These are phyloP conservation scores for Chionis minor DNA, from an alignment of 2,113 vertebrate genomes.

Conservation along the genomic window DNA sequence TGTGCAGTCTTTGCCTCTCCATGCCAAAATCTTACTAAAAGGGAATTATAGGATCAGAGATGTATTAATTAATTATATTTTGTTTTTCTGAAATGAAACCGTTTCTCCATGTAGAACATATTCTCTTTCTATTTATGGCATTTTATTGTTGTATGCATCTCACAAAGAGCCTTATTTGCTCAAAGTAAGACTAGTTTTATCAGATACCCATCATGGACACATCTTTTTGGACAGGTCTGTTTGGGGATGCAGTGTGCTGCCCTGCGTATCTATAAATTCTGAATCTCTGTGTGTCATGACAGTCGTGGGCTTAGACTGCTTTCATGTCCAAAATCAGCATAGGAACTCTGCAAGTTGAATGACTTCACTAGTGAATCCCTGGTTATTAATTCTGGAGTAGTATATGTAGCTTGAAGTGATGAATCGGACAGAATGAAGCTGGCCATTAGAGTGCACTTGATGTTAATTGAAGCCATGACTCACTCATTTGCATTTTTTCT, in stretches of 20 bases:
- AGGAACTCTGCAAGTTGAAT: neutral
- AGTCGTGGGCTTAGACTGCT: neutral
- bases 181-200: neutral
- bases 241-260: neutral
- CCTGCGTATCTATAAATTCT: neutral
- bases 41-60: neutral
- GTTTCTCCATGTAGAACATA: neutral
- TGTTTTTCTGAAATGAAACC: neutral
- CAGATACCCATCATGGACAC: neutral
- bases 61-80: neutral
- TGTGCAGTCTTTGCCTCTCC: neutral
- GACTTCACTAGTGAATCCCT: neutral
- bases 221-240: neutral
- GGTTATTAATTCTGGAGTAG: slow-evolving; percentile 32
- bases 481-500: slow-evolving; percentile 37
- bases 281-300: neutral
- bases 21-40: neutral
- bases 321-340: neutral
- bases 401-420: neutral
- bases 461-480: slow-evolving; percentile 58
- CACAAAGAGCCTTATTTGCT: neutral
- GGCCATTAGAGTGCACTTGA: slow-evolving; percentile 16
- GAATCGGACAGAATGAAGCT: slow-evolving; percentile 22
- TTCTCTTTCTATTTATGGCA: neutral
- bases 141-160: neutral